Percentiles rank a stretch among this genome's conserved stretches.
phyloP scores from a whole-genome alignment of 2,888 invertebrate species.

The Ophioninae sp. region DNA sequence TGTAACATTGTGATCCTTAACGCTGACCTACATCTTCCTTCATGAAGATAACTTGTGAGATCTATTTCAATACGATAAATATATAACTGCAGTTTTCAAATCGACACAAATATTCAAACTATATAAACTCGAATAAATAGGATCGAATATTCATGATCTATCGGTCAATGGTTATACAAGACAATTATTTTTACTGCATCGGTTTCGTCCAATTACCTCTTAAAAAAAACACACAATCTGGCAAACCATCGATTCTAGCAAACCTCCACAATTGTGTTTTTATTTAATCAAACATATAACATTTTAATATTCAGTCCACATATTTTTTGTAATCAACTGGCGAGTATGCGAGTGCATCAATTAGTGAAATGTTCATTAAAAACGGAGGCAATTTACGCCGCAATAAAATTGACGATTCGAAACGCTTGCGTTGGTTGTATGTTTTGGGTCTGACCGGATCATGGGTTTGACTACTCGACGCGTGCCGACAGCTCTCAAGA shows the following conservation, averaged over 20 bases:
- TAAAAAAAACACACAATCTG: not conserved
- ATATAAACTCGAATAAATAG: not conserved
- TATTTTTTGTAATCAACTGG: not conserved
- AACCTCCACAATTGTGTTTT: not conserved
- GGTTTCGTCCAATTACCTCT: not conserved
- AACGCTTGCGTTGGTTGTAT: not conserved
- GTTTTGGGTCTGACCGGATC: slow-evolving; percentile 38
- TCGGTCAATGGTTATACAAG: not conserved
- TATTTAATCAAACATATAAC: not conserved
- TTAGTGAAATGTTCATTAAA: not conserved
- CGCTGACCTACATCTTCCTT: slow-evolving; percentile 2
- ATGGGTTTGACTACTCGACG: slow-evolving; percentile 53
- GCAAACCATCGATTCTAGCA: not conserved
- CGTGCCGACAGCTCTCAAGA: slow-evolving; percentile 65
- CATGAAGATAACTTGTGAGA: slow-evolving; percentile 8
- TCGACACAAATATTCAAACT: not conserved
- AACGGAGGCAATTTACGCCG: not conserved
- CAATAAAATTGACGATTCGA: not conserved
- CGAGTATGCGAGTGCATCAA: not conserved
- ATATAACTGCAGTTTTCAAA: not conserved
- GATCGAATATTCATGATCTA: not conserved
- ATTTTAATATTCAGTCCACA: not conserved
- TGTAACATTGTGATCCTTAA: not conserved
- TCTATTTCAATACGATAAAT: slow-evolving; percentile 8
- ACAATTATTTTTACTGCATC: not conserved